These are phyloP conservation scores for Parasteatoda lunata DNA, from an alignment of 2,888 invertebrate species.

Conservation along the genomic window DNA sequence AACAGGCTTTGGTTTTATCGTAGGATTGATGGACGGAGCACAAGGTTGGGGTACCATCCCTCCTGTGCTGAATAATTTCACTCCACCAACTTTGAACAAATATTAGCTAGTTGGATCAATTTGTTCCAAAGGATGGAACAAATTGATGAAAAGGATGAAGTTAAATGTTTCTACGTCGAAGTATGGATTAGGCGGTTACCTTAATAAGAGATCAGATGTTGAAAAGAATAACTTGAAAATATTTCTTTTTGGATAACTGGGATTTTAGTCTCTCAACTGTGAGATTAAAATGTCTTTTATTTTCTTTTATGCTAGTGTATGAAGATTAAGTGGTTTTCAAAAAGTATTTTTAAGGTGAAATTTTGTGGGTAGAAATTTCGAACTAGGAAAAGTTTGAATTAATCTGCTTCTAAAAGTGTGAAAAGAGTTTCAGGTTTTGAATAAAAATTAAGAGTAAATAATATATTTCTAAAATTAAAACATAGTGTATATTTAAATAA, in stretches of 20 bases:
- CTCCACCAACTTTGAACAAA: conserved; percentile 25
- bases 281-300: too few species aligned
- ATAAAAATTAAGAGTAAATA: too few species aligned
- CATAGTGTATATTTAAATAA: too few species aligned
- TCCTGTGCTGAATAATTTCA: conserved; percentile 43
- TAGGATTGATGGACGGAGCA: conserved; percentile 43
- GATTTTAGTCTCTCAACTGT: not conserved
- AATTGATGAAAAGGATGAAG: conserved; percentile 39
- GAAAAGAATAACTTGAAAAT: not conserved
- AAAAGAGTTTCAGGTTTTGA: too few species aligned
- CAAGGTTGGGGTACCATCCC: conserved; percentile 27
- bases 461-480: too few species aligned
- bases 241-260: not conserved
- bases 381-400: too few species aligned
- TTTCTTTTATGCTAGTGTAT: too few species aligned
- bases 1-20: conserved; percentile 17
- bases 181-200: not conserved
- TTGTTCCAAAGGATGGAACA: conserved; percentile 33
- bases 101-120: conserved; percentile 48
- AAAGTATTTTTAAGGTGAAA: too few species aligned
- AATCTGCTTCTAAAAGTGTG: too few species aligned
- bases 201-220: not conserved
- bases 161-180: not conserved
- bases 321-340: too few species aligned
- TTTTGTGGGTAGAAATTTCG: too few species aligned